Conservation (phyloP, 2,888 invertebrate species). For the Alloplasta piceator region DNA sequence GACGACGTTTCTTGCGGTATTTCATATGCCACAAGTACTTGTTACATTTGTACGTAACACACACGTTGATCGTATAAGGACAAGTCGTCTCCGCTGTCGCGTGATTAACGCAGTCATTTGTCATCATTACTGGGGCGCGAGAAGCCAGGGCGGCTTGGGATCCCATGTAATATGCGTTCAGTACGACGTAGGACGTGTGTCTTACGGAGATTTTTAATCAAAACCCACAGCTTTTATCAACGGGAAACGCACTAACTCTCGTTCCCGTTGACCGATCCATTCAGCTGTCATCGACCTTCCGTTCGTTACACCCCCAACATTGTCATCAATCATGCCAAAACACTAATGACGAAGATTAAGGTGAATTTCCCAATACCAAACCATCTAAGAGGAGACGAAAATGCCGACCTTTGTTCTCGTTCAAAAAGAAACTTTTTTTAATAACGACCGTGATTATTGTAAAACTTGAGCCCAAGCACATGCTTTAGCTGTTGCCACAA, state of each 20-base stretch:
- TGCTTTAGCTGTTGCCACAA: too few species aligned
- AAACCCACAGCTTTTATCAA: conserved; percentile 66
- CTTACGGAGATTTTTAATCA: conserved; percentile 71
- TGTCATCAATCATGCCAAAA: too few species aligned
- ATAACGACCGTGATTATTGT: too few species aligned
- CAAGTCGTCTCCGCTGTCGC: conserved; percentile 72
- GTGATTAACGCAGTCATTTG: conserved; percentile 78
- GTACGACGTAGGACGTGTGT: conserved; percentile 30
- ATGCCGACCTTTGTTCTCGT: too few species aligned
- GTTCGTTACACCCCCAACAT: conserved; percentile 26
- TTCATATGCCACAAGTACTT: too few species aligned
- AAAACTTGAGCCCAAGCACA: too few species aligned
- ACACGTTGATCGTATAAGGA: conserved; percentile 62
- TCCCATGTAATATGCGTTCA: conserved; percentile 30
- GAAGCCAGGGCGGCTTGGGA: conserved; percentile 62
- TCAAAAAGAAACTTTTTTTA: too few species aligned
- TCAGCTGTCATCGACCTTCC: conserved; percentile 53
- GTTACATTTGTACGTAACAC: background rate
- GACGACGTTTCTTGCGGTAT: too few species aligned
- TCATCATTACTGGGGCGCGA: conserved; percentile 76
- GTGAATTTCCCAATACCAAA: too few species aligned
- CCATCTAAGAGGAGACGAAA: too few species aligned
- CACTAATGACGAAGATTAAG: too few species aligned
- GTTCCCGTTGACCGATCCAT: conserved; percentile 48
- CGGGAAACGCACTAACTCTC: conserved; percentile 28